These are phyloP conservation scores for Ivindomyrus marchei DNA, from an alignment of 2,113 vertebrate genomes.

Conservation along the genomic window DNA sequence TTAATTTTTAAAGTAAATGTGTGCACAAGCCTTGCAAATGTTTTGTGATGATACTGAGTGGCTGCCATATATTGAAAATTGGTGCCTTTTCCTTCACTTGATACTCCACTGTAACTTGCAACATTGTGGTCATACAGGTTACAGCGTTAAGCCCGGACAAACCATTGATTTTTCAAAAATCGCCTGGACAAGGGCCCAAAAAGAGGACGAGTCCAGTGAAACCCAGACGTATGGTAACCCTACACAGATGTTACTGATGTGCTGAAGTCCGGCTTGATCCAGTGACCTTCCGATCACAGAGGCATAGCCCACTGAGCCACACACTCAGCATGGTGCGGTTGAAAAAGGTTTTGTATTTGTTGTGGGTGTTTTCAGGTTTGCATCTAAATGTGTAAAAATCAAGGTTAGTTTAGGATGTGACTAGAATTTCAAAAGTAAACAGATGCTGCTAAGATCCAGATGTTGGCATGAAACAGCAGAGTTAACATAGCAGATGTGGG, in stretches of 20 bases:
- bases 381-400: not conserved
- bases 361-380: not conserved
- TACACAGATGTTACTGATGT: not conserved
- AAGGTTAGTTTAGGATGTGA: not conserved
- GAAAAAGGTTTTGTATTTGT: not conserved
- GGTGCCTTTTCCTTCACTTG: too few relatives aligned
- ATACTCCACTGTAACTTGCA: too few relatives aligned
- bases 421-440: not conserved
- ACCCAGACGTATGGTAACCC: too few relatives aligned
- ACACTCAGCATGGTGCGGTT: not conserved
- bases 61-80: too few relatives aligned
- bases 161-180: too few relatives aligned
- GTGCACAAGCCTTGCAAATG: too few relatives aligned
- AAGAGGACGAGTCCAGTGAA: too few relatives aligned
- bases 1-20: too few relatives aligned
- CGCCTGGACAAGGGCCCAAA: too few relatives aligned
- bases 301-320: not conserved
- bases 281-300: not conserved
- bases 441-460: slow-evolving; percentile 6
- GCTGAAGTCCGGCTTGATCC: not conserved
- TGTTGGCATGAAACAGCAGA: not conserved
- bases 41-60: too few relatives aligned
- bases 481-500: not conserved
- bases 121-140: too few relatives aligned
- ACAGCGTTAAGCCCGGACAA: too few relatives aligned